Conservation (phyloP, 2,113 vertebrate species). For the Chinchilla lanigera region DNA sequence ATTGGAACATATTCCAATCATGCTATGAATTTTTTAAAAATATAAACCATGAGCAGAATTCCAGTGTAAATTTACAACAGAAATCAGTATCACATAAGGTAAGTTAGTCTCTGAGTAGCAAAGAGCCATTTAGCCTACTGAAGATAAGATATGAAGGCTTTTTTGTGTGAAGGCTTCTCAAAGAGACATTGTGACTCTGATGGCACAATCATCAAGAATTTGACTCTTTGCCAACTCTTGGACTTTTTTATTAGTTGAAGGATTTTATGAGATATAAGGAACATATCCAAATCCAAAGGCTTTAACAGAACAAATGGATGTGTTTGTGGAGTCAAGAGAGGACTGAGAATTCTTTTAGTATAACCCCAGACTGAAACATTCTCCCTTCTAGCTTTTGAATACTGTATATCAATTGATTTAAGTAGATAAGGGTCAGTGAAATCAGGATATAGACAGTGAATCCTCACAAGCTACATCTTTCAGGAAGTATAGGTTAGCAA, state of each 20-base stretch:
- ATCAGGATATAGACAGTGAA: not conserved
- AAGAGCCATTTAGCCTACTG: not conserved
- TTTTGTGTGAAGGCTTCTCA: not conserved
- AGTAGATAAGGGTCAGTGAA: not conserved
- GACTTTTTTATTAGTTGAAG: not conserved
- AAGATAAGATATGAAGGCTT: not conserved
- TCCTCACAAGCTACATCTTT: not conserved
- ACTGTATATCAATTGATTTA: not conserved
- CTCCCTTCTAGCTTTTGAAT: not conserved
- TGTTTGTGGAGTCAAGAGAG: not conserved
- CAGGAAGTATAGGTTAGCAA: not conserved
- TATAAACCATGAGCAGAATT: not conserved
- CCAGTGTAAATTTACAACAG: not conserved
- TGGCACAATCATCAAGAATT: not conserved
- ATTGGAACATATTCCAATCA: not conserved
- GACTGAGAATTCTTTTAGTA: not conserved
- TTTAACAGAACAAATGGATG: not conserved
- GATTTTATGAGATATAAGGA: conserved; percentile 24
- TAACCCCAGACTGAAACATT: not conserved
- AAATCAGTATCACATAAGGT: not conserved
- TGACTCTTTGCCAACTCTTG: not conserved
- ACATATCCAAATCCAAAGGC: not conserved
- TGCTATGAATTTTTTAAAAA: not conserved
- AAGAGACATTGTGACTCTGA: not conserved
- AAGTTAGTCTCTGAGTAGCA: not conserved